phyloP scores from a whole-genome alignment of 2,797 vertebrate genomes.

The Phataginus tricuspis region DNA sequence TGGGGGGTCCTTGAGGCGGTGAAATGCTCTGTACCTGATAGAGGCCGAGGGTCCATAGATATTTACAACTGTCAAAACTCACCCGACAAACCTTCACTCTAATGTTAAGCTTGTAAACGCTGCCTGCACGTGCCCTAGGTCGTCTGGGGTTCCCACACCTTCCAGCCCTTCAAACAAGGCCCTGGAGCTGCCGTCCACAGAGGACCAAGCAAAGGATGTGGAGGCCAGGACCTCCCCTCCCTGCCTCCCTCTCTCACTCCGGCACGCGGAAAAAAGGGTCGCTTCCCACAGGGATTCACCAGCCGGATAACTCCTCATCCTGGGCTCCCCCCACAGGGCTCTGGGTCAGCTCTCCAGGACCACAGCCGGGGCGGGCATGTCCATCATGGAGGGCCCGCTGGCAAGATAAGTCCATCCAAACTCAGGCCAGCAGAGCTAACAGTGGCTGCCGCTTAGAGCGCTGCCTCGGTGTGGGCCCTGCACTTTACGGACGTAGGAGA shows the following conservation, averaged over 20 bases:
- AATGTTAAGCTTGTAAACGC: accelerated
- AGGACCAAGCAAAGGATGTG: too few relatives aligned
- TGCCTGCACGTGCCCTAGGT: accelerated
- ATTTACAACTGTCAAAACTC: neutral
- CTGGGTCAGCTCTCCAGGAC: too few relatives aligned
- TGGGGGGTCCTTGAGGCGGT: too few relatives aligned
- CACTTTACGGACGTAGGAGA: neutral
- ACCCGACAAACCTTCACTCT: too few relatives aligned
- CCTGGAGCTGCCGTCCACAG: neutral
- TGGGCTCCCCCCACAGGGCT: too few relatives aligned
- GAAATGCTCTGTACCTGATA: neutral
- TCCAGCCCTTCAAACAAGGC: neutral
- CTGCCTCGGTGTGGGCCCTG: neutral
- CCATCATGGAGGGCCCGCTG: too few relatives aligned
- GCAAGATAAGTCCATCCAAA: too few relatives aligned
- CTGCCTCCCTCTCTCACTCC: neutral
- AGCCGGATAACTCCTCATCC: too few relatives aligned
- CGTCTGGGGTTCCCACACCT: neutral
- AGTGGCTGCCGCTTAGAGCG: too few relatives aligned
- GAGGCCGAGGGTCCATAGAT: neutral
- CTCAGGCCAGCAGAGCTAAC: too few relatives aligned
- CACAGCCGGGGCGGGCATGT: too few relatives aligned
- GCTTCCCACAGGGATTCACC: accelerated
- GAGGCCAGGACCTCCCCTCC: neutral
- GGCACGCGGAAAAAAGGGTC: neutral